These are phyloP conservation scores for Romanogobio albipinnatus DNA, from an alignment of 2,113 vertebrate genomes.

Conservation along the genomic window DNA sequence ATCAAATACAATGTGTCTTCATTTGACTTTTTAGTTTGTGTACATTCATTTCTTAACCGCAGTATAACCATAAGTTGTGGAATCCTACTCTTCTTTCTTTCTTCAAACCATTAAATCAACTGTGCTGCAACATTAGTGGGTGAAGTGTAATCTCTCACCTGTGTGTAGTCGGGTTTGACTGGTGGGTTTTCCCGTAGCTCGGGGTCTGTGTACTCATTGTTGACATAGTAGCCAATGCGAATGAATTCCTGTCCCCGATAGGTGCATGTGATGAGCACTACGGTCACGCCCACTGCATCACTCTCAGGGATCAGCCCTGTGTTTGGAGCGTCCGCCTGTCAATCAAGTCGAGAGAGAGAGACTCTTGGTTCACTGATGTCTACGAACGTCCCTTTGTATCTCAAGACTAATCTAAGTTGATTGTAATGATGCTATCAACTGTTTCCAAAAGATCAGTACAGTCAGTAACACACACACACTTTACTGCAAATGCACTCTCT, in stretches of 20 bases:
- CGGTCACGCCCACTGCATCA: conserved; percentile 90
- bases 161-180: conserved; percentile 85
- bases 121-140: not conserved
- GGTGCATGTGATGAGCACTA: conserved; percentile 91
- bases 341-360: conserved; percentile 14
- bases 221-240: conserved; percentile 92
- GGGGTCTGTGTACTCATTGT: conserved; percentile 89
- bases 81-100: no score
- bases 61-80: no score
- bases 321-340: conserved; percentile 87
- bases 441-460: not conserved
- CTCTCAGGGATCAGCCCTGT: conserved; percentile 88
- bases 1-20: no score
- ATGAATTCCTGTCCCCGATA: conserved; percentile 92
- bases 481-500: not conserved
- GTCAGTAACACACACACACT: no score
- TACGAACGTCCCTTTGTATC: not conserved
- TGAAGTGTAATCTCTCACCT: conserved; percentile 71
- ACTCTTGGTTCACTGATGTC: not conserved
- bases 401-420: not conserved
- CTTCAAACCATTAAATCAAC: no score
- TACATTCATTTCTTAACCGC: no score
- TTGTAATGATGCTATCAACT: not conserved
- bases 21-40: no score
- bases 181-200: conserved; percentile 90